Conservation (phyloP, 2,113 vertebrate species). For the Phylloscopus trochiloides region DNA sequence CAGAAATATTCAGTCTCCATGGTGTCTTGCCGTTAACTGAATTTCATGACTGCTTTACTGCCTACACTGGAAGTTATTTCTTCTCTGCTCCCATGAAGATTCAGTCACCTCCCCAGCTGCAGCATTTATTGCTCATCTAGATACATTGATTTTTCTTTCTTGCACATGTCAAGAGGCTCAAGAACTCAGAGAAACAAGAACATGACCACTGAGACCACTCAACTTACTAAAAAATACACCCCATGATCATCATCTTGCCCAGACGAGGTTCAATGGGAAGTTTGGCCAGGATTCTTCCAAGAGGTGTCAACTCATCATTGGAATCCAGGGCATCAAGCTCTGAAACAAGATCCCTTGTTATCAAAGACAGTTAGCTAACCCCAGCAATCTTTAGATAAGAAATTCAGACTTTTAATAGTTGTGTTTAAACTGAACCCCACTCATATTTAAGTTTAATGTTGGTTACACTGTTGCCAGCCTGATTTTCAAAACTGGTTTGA, state of each 20-base stretch:
- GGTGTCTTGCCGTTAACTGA: neutral
- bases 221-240: conserved; percentile 93
- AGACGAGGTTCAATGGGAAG: conserved; percentile 94
- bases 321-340: conserved; percentile 91
- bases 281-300: conserved; percentile 90
- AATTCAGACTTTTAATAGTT: neutral
- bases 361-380: neutral
- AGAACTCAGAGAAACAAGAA: neutral
- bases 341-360: conserved; percentile 61
- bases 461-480: neutral
- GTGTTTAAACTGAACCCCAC: neutral
- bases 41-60: neutral
- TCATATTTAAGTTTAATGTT: neutral
- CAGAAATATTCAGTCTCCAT: neutral
- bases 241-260: conserved; percentile 99
- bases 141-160: neutral
- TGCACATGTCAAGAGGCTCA: neutral
- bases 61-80: neutral
- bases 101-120: neutral
- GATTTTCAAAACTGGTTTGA: neutral
- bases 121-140: neutral
- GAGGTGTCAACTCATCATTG: conserved; percentile 92
- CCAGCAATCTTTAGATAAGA: neutral
- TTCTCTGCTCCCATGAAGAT: neutral
- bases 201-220: neutral